Conservation (phyloP, 2,797 vertebrate genomes). For the Phrynocephalus vlangalii region DNA sequence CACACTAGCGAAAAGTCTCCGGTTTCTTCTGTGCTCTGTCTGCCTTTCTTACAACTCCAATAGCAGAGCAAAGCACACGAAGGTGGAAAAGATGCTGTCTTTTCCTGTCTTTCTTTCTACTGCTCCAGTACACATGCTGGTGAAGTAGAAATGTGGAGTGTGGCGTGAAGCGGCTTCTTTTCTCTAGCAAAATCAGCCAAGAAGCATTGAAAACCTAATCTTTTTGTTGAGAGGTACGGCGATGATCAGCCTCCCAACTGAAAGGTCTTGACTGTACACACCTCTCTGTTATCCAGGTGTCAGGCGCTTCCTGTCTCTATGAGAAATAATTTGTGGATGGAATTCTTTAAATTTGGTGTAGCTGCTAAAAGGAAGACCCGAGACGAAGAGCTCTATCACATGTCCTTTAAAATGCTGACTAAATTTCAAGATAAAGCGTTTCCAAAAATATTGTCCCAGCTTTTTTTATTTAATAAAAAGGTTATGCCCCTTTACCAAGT, state of each 20-base stretch:
- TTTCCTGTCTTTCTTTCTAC: not conserved
- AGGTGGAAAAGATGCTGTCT: not conserved
- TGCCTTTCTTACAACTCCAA: not conserved
- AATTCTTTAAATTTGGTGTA: not conserved
- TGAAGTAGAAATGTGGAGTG: not conserved
- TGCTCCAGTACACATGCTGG: not conserved
- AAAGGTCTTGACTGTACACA: not conserved
- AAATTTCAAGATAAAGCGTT: no score
- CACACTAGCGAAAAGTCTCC: not conserved
- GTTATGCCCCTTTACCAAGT: no score
- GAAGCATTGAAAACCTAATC: not conserved
- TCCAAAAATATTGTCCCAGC: no score
- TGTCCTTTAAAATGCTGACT: no score
- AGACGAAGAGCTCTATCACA: no score
- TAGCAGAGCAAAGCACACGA: not conserved
- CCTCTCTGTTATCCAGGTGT: not conserved
- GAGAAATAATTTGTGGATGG: not conserved
- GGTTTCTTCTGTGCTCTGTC: not conserved
- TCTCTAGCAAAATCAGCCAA: not conserved
- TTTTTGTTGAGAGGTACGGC: not conserved
- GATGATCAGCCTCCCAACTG: not conserved
- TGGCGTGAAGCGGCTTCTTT: not conserved
- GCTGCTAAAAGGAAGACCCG: not conserved
- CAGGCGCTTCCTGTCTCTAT: not conserved
- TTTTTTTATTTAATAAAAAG: no score